Evolutionary conservation across 1,140 invertebrate species (phyloP), one percentile per base, ranked within the genome.

Genomic region (Papilio glaucus): DNA sequence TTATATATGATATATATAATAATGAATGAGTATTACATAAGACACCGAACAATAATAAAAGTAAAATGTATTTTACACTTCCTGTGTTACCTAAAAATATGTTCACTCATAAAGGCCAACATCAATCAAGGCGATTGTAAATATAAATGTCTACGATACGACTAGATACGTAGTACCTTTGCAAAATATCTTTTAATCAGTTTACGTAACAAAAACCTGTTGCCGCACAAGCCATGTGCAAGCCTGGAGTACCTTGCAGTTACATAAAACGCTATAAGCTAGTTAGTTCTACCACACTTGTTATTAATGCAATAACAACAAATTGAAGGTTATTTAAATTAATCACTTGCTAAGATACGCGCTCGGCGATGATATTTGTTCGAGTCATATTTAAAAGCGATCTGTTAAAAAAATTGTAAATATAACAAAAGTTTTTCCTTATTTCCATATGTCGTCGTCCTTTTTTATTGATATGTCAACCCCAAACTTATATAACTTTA

Each of bases 81-180:
- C 49, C 49, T 57, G 21, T 24, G 9, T 57, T 9, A 57, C 49
- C 49, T 26, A 24, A 41, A 57, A 57, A 53, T 24, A 45, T 45
- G 42, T 45, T 45, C 3, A 24, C 1, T 49, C 10, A 24, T 57
- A 57, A 57, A 57, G 49, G 49, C 49, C 49, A 57, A 57, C 49
- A 57, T 57, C 49, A 57, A 57, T 57, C 49, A 57, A 57, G 3
- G 49, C 49, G 49, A 57, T 57, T 57, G 21, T 57, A 57, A 57
- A 57, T 2, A 33, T 6, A 33, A 3, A 33, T 57, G 1, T 10
- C 1, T 49, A 2, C 10, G 3, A n/a, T 49, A 57, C n/a, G 10
- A 24, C 49, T 53, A 12, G 5, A 49, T 24, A 57, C 18, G 49
- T 57, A 8, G 18, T 49, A 57, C 21, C 49, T 57, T 57, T 57